Conservation (phyloP, 2,113 vertebrate species). For the Emydocephalus ijimae region DNA sequence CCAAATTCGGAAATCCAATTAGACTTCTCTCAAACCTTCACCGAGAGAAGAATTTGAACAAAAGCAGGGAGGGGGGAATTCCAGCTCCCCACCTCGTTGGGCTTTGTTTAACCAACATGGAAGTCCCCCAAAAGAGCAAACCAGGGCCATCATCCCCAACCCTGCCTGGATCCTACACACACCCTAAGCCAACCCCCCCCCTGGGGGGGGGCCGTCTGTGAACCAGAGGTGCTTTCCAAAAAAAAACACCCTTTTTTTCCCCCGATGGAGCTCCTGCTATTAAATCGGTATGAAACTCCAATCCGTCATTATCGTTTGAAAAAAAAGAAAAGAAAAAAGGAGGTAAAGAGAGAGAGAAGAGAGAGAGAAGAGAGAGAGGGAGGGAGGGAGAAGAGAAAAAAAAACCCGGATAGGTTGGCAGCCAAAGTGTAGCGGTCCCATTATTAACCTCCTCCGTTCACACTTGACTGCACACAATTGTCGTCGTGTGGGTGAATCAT, state of each 20-base stretch:
- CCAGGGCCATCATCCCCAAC: not conserved
- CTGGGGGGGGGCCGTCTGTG: not conserved
- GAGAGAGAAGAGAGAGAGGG: too few relatives aligned
- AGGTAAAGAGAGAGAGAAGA: too few relatives aligned
- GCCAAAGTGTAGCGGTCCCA: not conserved
- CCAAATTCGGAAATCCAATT: not conserved
- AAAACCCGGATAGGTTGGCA: not conserved
- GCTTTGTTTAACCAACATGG: not conserved
- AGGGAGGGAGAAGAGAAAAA: too few relatives aligned
- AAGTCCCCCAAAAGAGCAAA: not conserved
- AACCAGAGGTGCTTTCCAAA: not conserved
- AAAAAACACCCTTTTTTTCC: too few relatives aligned
- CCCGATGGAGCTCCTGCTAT: not conserved
- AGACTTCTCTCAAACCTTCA: not conserved
- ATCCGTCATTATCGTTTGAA: not conserved
- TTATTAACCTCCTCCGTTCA: not conserved
- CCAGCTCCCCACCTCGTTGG: not conserved
- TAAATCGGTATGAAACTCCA: not conserved
- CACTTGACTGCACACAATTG: not conserved
- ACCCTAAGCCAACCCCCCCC: not conserved
- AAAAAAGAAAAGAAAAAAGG: too few relatives aligned
- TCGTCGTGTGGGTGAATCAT: not conserved
- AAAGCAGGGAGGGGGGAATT: not conserved
- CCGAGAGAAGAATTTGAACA: not conserved
- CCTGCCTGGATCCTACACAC: too few relatives aligned